Conservation (phyloP, 2,888 invertebrate species). For the Campoplex capitator region DNA sequence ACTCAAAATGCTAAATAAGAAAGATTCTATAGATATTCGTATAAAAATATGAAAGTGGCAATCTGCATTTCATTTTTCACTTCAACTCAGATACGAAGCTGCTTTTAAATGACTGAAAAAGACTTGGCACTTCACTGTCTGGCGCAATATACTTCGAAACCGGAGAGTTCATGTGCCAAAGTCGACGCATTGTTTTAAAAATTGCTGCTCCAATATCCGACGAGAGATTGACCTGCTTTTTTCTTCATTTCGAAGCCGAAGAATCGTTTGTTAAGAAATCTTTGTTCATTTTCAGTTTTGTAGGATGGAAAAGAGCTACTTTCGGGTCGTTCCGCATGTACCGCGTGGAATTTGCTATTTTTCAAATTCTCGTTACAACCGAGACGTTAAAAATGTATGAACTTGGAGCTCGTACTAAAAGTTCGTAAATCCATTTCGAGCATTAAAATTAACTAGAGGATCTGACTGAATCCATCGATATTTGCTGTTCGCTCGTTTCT, state of each 20-base stretch:
- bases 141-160: neutral
- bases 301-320: neutral
- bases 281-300: neutral
- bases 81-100: neutral
- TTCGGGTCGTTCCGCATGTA: neutral
- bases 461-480: neutral
- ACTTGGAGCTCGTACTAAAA: neutral
- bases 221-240: constrained; percentile 1
- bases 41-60: neutral
- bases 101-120: neutral
- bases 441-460: neutral
- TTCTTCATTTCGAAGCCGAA: neutral
- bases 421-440: neutral
- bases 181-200: constrained; percentile 2
- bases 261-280: neutral
- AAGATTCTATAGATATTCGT: neutral
- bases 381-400: neutral
- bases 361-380: neutral
- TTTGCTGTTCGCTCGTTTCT: neutral
- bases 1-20: neutral
- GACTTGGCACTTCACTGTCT: neutral
- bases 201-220: neutral
- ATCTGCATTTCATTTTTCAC: neutral
- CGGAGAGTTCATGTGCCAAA: neutral
- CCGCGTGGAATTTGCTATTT: neutral